phyloP scores from a whole-genome alignment of 2,888 invertebrate genomes.

The Parnassius apollo region DNA sequence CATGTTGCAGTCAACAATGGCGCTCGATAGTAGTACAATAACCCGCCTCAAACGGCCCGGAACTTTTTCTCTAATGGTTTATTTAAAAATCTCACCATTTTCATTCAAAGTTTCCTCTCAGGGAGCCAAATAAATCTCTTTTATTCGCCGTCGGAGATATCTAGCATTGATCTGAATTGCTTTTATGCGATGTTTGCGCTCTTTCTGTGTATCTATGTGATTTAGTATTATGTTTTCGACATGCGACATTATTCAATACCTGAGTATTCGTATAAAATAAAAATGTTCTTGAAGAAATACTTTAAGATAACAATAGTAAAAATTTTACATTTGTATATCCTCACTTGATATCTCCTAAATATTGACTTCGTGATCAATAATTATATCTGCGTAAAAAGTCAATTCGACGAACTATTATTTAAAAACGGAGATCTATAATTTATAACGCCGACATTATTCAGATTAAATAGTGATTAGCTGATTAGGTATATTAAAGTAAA shows the following conservation, averaged over 20 bases:
- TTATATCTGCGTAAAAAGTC: no score
- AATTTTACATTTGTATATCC: no score
- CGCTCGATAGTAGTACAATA: constrained; percentile 72
- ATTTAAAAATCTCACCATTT: constrained; percentile 78
- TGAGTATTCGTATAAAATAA: constrained; percentile 32
- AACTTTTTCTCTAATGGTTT: constrained; percentile 80
- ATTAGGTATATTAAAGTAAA: background rate
- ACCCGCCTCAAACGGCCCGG: constrained; percentile 76
- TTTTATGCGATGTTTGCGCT: constrained; percentile 77
- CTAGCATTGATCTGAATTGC: constrained; percentile 73
- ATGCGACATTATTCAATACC: constrained; percentile 51
- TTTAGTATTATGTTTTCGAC: constrained; percentile 66
- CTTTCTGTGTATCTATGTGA: constrained; percentile 60
- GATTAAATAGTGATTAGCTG: no score
- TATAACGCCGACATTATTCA: no score
- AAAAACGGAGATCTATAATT: no score
- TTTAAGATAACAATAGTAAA: background rate
- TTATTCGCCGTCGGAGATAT: constrained; percentile 70
- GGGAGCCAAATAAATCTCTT: constrained; percentile 67
- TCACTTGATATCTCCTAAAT: no score
- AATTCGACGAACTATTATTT: no score
- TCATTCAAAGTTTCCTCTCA: constrained; percentile 72
- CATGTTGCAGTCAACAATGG: constrained; percentile 66
- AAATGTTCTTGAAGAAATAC: constrained; percentile 12
- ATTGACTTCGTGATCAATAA: no score